Evolutionary conservation across 2,113 vertebrate species (phyloP), one percentile per base, ranked within the genome.

Genomic region (Gadus macrocephalus): DNA sequence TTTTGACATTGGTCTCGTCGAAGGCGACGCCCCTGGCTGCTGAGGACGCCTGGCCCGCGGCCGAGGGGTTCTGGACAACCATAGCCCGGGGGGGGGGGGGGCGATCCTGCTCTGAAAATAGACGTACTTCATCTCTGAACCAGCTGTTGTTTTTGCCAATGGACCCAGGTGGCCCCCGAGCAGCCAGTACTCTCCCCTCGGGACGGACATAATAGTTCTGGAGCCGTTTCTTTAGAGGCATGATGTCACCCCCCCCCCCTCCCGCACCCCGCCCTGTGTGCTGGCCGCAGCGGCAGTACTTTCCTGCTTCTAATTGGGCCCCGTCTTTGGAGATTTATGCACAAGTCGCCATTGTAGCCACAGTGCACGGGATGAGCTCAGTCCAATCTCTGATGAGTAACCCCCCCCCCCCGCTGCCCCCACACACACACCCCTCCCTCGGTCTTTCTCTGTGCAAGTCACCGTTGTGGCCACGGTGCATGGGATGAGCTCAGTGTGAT

Each of bases 141-240:
- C 95, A 98, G 94, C 90, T 92, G 89, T 95, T 98, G 95, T 98
- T 98, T 96, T 94, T 84, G 93, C 94, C 95, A 96, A 70, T 89
- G 89, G 90, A 86, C 92, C 92, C 95, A 98, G 95, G 94, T 98
- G 96, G 42, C 42, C 94, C 93, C 91, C 56, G 85, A 89, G 92
- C 78, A 82, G 76, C 74, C 77, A 79, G 72, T 5, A 11, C 66
- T 81, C 67, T 67, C 77, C 59, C 71, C 42, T 1, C 74, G 82
- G 83, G 78, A 85, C 59, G 74, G 69, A 82, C 75, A 81, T 80
- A 78, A 79, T 83, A 73, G 86, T 38, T 71, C 66, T 59, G 70
- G 69, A 55, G 73, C 8, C 83, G 87, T 86, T 49, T 49, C 42
- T 81, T 80, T 77, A 62, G 2, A 19, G 69, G 68, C 61, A 79